Conservation (phyloP, 1,140 invertebrate species). For the Eubasilissa regina region DNA sequence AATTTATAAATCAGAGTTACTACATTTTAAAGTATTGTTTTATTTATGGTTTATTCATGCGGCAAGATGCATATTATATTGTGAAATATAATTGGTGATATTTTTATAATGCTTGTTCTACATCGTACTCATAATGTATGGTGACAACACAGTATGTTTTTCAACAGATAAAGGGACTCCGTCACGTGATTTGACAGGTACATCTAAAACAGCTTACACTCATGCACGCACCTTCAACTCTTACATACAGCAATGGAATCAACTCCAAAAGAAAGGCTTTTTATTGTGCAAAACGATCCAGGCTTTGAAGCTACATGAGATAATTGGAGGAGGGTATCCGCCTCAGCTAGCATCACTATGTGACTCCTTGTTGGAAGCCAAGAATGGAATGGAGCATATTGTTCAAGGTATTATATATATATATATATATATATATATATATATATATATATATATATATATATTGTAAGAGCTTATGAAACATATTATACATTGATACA, state of each 20-base stretch:
- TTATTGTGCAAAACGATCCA: constrained; percentile 63
- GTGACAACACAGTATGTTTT: not conserved
- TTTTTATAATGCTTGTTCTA: no score
- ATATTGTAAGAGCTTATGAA: not conserved
- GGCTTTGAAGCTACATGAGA: constrained; percentile 65
- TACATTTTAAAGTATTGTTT: no score
- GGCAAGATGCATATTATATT: not conserved
- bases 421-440: not conserved
- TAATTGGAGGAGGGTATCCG: constrained; percentile 65
- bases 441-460: not conserved
- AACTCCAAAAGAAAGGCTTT: constrained; percentile 59
- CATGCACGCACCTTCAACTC: constrained; percentile 24
- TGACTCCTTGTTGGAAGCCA: constrained; percentile 62
- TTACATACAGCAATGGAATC: constrained; percentile 47
- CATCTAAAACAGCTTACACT: constrained; percentile 23
- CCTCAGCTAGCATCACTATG: constrained; percentile 62
- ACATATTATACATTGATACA: not conserved
- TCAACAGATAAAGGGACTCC: constrained; percentile 24
- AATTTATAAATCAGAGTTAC: no score
- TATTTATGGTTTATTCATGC: not conserved
- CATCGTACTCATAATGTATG: no score
- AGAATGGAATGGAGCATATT: constrained; percentile 62
- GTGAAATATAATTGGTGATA: no score
- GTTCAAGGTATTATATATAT: constrained; percentile 62
- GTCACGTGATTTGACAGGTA: constrained; percentile 14